Evolutionary conservation across 2,888 invertebrate genomes (phyloP).

Genomic region (Criorhina ranunculi): DNA sequence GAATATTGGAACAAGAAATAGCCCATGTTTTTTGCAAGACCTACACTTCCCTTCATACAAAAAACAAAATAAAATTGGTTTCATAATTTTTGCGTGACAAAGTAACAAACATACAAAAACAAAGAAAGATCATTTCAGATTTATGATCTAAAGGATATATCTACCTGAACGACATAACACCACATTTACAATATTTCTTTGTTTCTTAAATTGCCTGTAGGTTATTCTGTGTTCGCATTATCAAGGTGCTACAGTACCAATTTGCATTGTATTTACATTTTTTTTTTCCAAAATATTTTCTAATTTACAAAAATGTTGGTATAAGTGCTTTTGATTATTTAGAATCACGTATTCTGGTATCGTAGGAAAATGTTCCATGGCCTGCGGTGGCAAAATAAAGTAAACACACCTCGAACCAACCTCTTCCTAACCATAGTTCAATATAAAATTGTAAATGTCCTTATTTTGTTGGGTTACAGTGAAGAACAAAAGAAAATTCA

Average conservation of each 20-base stretch:
- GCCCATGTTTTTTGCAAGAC: no score
- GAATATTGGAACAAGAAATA: no score
- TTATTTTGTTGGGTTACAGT: neutral
- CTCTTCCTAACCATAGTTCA: conserved; percentile 23
- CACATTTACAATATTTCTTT: no score
- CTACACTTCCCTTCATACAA: no score
- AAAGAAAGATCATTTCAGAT: no score
- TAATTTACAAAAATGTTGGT: conserved; percentile 34
- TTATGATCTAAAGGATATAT: no score
- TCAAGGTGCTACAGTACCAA: neutral
- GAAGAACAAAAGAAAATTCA: neutral
- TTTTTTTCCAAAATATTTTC: conserved; percentile 43
- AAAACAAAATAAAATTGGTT: no score
- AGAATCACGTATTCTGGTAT: conserved; percentile 58
- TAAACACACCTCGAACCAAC: conserved; percentile 40
- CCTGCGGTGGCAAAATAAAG: conserved; percentile 2
- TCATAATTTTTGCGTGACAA: no score
- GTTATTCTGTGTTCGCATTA: no score
- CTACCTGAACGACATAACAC: no score
- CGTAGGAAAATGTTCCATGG: conserved; percentile 17
- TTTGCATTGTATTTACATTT: conserved; percentile 1
- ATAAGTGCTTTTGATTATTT: conserved; percentile 67
- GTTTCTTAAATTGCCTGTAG: no score
- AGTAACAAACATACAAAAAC: no score
- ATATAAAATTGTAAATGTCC: conserved; percentile 13